Evolutionary conservation across 1,140 invertebrate genomes (phyloP).

Genomic region (Hyphantria cunea): DNA sequence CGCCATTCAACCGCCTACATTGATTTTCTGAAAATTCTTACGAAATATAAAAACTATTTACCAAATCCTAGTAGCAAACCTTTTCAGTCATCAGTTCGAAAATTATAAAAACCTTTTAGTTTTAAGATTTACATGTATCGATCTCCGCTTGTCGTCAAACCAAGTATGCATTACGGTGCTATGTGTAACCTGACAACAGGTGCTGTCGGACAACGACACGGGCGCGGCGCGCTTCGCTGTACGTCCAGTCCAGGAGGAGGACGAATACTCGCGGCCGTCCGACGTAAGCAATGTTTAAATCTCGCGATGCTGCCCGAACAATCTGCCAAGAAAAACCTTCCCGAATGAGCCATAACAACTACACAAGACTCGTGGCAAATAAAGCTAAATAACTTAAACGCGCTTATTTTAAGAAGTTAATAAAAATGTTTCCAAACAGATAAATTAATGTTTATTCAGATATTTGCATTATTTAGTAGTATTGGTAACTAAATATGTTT

Average conservation of each 20-base stretch:
- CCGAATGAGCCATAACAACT: neutral
- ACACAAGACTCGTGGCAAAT: neutral
- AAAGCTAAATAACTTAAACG: too few relatives aligned
- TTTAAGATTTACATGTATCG: too few relatives aligned
- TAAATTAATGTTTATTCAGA: neutral
- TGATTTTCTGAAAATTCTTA: too few relatives aligned
- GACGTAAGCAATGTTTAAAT: constrained; percentile 59
- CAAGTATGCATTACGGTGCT: constrained; percentile 19
- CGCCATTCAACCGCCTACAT: too few relatives aligned
- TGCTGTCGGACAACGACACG: constrained; percentile 77
- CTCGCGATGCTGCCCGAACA: constrained; percentile 19
- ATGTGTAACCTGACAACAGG: constrained; percentile 55
- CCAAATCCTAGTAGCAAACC: too few relatives aligned
- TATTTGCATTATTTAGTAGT: too few relatives aligned
- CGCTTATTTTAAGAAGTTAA: too few relatives aligned
- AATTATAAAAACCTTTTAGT: too few relatives aligned
- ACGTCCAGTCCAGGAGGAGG: constrained; percentile 75
- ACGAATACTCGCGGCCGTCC: constrained; percentile 71
- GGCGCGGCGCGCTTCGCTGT: constrained; percentile 69
- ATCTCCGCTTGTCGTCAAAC: constrained; percentile 16
- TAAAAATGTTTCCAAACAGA: neutral
- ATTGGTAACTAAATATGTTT: neutral
- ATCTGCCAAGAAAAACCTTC: neutral
- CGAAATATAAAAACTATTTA: too few relatives aligned
- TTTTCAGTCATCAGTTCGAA: too few relatives aligned